Base-by-base conservation (phyloP, 2,797 vertebrate species). In the Eidolon dupreanum region DNA sequence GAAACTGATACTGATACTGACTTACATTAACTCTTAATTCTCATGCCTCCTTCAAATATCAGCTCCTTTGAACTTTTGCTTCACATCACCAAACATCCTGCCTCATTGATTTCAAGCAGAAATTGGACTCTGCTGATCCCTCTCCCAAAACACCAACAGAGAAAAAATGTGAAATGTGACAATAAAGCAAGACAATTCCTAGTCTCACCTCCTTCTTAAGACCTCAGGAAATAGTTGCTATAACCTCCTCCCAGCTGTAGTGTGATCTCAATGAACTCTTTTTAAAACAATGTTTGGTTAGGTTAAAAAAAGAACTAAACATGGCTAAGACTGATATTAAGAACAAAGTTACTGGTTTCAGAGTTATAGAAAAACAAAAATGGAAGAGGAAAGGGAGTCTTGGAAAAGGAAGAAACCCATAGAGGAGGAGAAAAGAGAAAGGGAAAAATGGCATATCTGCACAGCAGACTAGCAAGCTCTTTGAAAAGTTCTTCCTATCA, bases 161-260 rank as follows among this genome's bases (percentile, higher is more conserved):
- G 77, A 49, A 75, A 95, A 95, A 93, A 74, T 36, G 43, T 77
- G 33, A 95, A 95, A 65, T 46, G 36, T 68, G 75, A 82, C 70
- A 82, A 65, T 49, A 57, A 91, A 65, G 55, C 49, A 94, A 83
- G 43, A 89, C 53, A 92, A 89, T 49, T 74, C 36, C 57, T 88
- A 38, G 36, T 82, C 28, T 93, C 4, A 88, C 17, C 19, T 95
- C 31, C 66, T 20, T 90, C 41, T 78, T 68, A 78, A 36, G 43
- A 94, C 38, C 55, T 57, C 22, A 75, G 22, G 4, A 38, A 94
- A 88, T 55, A 31, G 71, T 5, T 73, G 33, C 19, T 63, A 8
- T 59, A 84, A 77, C 33, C 36, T 31, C 22, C 26, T 63, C 51
- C 65, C 71, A 92, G 19, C 8, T 70, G 12, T 38, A 79, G 8